phyloP scores from a whole-genome alignment of 2,113 vertebrate genomes.

The Lichenostomus cassidix region DNA sequence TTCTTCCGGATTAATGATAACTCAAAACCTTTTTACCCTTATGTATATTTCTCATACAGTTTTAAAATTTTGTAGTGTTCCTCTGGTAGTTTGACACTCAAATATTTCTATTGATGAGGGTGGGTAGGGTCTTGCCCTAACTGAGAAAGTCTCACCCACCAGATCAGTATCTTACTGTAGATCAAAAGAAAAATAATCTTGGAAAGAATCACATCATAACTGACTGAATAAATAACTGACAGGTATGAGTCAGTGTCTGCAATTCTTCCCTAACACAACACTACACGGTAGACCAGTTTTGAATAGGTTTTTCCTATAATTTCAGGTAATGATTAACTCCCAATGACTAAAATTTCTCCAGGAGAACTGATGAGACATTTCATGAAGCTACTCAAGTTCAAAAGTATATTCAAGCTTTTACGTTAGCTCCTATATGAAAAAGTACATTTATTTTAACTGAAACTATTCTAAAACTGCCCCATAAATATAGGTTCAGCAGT shows the following conservation, averaged over 20 bases:
- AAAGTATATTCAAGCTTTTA: neutral
- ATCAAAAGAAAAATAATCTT: neutral
- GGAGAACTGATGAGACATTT: conserved; percentile 17
- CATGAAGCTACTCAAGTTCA: neutral
- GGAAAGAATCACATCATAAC: neutral
- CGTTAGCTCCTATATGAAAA: neutral
- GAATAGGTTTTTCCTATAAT: conserved; percentile 18
- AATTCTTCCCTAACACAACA: conserved; percentile 57
- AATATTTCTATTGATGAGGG: neutral
- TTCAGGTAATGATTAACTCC: conserved; percentile 69
- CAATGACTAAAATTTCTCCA: conserved; percentile 60
- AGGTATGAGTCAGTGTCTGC: conserved; percentile 66
- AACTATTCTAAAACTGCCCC: neutral
- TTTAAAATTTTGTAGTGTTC: neutral
- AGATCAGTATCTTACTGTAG: neutral
- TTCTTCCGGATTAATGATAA: neutral
- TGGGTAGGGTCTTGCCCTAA: neutral
- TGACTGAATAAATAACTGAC: conserved; percentile 47
- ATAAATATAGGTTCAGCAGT: neutral
- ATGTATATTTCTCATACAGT: neutral
- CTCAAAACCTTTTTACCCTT: neutral
- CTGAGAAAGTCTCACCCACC: neutral
- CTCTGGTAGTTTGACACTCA: neutral
- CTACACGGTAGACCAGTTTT: neutral
- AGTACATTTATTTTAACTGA: neutral